Conservation (phyloP, 2,888 invertebrate genomes). For the Apodemia zela region DNA sequence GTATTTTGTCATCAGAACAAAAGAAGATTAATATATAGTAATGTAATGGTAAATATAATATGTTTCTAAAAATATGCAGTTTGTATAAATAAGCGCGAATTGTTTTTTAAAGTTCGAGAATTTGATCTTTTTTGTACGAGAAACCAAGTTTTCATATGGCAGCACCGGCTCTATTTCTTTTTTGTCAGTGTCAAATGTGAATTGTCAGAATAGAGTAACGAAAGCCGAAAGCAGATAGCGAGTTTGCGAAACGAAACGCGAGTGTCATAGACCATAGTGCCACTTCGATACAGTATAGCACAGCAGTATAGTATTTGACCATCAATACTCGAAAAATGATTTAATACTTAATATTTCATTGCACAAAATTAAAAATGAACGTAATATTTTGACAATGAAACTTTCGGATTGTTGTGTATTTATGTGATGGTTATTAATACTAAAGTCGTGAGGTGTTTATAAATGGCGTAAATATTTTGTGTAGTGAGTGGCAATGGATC, state of each 20-base stretch:
- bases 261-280: constrained; percentile 38
- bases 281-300: constrained; percentile 43
- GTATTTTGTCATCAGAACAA: too few relatives aligned
- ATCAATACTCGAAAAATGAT: constrained; percentile 42
- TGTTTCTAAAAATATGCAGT: too few relatives aligned
- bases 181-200: neutral
- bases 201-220: neutral
- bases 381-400: constrained; percentile 22
- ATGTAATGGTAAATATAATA: too few relatives aligned
- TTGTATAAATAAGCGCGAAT: too few relatives aligned
- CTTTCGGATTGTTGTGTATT: constrained; percentile 23
- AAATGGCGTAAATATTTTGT: constrained; percentile 67
- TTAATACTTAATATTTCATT: constrained; percentile 36
- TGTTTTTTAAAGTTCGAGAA: neutral
- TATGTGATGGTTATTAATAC: constrained; percentile 28
- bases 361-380: constrained; percentile 28
- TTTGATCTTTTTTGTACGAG: neutral
- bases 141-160: neutral
- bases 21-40: too few relatives aligned
- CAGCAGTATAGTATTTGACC: neutral
- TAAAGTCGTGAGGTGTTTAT: constrained; percentile 46
- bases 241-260: neutral
- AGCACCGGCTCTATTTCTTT: neutral
- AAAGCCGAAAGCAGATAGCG: neutral
- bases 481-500: constrained; percentile 73